Conservation (phyloP, 1,140 invertebrate genomes). For the Hydropsyche tenuis region DNA sequence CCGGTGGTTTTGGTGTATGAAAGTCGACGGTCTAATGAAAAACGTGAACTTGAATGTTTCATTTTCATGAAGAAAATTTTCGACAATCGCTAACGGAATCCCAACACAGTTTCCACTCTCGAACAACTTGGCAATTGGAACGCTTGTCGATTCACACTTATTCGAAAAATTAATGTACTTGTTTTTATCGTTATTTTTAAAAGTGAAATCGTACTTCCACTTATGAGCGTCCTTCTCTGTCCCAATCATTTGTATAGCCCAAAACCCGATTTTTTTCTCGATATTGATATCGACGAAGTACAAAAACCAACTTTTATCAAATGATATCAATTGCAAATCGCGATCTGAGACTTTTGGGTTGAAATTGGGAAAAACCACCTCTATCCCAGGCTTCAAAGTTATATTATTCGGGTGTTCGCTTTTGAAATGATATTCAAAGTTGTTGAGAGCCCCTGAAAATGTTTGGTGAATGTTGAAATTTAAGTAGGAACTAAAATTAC, state of each 20-base stretch:
- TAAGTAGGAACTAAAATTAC: too few relatives aligned
- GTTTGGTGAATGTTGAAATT: too few relatives aligned
- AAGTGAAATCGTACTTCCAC: constrained; percentile 22
- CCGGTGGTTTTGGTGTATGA: too few relatives aligned
- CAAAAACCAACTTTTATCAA: neutral
- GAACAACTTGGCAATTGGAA: neutral
- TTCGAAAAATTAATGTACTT: neutral
- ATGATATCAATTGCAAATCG: constrained; percentile 31
- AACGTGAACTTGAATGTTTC: constrained; percentile 19
- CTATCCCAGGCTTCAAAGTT: constrained; percentile 8
- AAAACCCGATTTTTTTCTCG: neutral
- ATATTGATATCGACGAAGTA: constrained; percentile 17
- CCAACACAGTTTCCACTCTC: constrained; percentile 20
- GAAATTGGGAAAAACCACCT: constrained; percentile 35
- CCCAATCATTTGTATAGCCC: constrained; percentile 17
- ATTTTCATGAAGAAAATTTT: constrained; percentile 13
- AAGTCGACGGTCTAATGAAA: constrained; percentile 14
- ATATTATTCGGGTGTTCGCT: constrained; percentile 10
- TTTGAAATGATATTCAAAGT: neutral
- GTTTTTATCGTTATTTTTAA: constrained; percentile 1
- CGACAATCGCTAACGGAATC: neutral
- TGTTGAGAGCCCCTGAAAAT: neutral
- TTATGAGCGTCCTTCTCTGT: constrained; percentile 11
- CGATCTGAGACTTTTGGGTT: neutral
- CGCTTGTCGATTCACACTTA: neutral